Percentiles rank a stretch among this genome's conserved stretches.
These are phyloP conservation scores for Barnardius zonarius DNA, from an alignment of 2,113 vertebrate species.

Conservation along the genomic window DNA sequence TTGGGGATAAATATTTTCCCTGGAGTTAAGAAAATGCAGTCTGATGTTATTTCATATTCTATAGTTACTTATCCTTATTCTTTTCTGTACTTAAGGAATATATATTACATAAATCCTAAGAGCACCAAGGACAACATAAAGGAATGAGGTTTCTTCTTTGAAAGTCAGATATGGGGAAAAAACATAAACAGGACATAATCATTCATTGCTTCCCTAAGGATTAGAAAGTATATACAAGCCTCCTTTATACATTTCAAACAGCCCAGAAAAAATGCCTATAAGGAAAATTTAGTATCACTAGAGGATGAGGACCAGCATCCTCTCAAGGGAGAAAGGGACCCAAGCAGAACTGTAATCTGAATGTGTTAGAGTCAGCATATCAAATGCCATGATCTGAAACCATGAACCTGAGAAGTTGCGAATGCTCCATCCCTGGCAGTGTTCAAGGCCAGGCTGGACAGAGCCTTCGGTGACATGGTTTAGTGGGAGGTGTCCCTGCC, in stretches of 20 bases:
- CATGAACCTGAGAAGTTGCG: neutral
- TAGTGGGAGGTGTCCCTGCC: too few species aligned
- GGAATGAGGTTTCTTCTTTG: neutral
- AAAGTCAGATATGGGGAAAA: neutral
- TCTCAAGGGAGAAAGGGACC: neutral
- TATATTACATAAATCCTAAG: neutral
- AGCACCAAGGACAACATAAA: neutral
- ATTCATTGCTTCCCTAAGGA: neutral
- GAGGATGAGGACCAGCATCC: neutral
- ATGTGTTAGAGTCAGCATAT: neutral
- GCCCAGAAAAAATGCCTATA: neutral
- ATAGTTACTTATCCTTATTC: neutral
- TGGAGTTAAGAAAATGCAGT: slow-evolving; percentile 52
- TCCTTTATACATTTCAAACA: neutral
- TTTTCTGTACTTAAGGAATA: neutral
- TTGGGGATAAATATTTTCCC: slow-evolving; percentile 93
- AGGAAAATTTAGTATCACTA: neutral
- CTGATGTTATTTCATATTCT: neutral
- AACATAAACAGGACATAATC: neutral
- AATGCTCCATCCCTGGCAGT: too few species aligned
- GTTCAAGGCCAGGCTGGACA: too few species aligned
- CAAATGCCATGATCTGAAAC: neutral
- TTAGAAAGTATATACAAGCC: neutral
- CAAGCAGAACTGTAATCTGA: neutral
- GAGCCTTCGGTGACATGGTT: too few species aligned